Evolutionary conservation across 2,888 invertebrate species (phyloP).

Genomic region (Cataglyphis cursor): DNA sequence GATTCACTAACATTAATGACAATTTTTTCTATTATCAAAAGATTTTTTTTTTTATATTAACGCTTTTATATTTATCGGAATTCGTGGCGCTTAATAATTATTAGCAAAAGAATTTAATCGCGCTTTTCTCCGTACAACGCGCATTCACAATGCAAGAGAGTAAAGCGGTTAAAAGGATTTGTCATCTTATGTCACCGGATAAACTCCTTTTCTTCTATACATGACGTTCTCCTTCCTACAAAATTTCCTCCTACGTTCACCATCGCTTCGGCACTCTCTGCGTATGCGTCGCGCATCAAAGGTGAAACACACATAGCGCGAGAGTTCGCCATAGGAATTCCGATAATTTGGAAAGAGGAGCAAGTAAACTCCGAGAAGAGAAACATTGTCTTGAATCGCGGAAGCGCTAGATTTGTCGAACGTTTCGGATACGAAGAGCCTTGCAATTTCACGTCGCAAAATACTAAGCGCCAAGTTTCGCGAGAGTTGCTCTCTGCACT

Average conservation of each 20-base stretch:
- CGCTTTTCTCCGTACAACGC: conserved; percentile 36
- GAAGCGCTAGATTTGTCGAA: conserved; percentile 77
- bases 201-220: conserved; percentile 64
- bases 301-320: conserved; percentile 73
- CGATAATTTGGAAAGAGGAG: conserved; percentile 76
- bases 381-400: conserved; percentile 69
- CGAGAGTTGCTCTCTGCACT: not conserved
- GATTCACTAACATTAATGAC: not conserved
- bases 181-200: conserved; percentile 70
- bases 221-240: conserved; percentile 31
- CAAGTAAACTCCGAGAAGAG: conserved; percentile 58
- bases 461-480: conserved; percentile 57
- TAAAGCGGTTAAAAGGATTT: conserved; percentile 72
- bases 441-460: conserved; percentile 65
- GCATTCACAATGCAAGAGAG: conserved; percentile 55
- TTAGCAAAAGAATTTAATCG: not conserved
- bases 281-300: conserved; percentile 65
- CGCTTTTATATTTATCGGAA: not conserved
- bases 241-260: conserved; percentile 17
- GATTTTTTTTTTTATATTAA: not conserved
- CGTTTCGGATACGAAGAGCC: conserved; percentile 54
- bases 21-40: not conserved
- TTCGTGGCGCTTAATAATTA: not conserved
- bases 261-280: conserved; percentile 40
- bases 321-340: conserved; percentile 74